Base-by-base conservation (phyloP, 2,113 vertebrate species). In the Cryptotis parvus region DNA sequence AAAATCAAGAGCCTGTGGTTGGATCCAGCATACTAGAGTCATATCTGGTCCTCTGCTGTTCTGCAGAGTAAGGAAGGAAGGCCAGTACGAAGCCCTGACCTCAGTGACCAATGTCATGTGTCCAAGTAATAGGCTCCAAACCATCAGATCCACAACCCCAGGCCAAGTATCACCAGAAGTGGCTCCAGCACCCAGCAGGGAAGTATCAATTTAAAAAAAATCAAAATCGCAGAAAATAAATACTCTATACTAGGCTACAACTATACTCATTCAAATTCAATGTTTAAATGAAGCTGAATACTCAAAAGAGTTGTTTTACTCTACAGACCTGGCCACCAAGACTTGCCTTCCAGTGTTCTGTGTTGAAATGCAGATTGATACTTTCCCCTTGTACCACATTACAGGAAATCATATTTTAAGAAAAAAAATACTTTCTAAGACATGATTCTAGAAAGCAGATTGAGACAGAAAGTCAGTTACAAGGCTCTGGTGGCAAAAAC, bases 241-340 rank as follows among this genome's bases (percentile, higher is more conserved):
- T 2, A 66, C 33, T 65, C 27, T 83, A 20, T 41, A 20, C 27
- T 45, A 90, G 7, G 12, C 66, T 52, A 22, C 2, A 83, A 63
- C 73, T 69, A 31, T 37, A 68, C 74, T 58, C 33, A 69, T 3
- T 79, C 41, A 68, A 90, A 8, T 22, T 6, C 35, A 29, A 74
- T 26, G 4, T 87, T 90, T 72, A 58, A 92, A 86, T 70, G 61
- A 92, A 68, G 10, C 26, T 26, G 22, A 14, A 39, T 27, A 78
- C 16, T 43, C 49, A 49, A 39, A 63, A 31, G 39, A 0, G 29
- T 33, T 12, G 18, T 20, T 20, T 24, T 41, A 55, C 37, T 11
- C 9, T 22, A 63, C 27, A 33, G 76, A 72, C 27, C 20, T 45
- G 16, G 29, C 20, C n/a, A 63, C 43, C 0, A 4, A 22, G n/a